A percentile compares a stretch with the other conserved stretches of the same genome.
Evolutionary conservation across 2,797 vertebrate species (phyloP).

Genomic region (Manis crassicaudata): DNA sequence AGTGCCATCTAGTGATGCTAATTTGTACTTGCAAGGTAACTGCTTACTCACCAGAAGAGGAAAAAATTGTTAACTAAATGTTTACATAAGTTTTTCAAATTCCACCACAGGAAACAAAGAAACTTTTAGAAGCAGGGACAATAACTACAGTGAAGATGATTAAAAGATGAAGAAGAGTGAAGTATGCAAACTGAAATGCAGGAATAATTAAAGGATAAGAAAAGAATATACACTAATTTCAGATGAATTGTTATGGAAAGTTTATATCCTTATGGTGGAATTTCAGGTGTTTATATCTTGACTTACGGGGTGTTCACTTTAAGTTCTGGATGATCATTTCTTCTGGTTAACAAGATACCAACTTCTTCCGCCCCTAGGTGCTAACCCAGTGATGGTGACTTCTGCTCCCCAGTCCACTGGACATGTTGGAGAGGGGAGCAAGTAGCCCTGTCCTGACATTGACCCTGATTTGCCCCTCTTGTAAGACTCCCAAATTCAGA

Average conservation of each 20-base stretch:
- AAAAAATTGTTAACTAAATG: background rate
- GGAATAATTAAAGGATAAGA: background rate
- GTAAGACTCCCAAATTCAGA: conserved; percentile 22
- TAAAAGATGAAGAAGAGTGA: conserved; percentile 27
- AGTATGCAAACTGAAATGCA: conserved; percentile 48
- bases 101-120: conserved; percentile 11
- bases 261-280: background rate
- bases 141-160: background rate
- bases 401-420: background rate
- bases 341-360: conserved; percentile 47
- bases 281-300: background rate
- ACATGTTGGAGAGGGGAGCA: background rate
- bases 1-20: conserved; percentile 35
- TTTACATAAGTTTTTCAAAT: conserved; percentile 36
- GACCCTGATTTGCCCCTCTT: conserved; percentile 13
- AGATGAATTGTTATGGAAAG: background rate
- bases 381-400: conserved; percentile 41
- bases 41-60: background rate
- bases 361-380: conserved; percentile 78
- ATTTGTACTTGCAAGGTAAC: background rate
- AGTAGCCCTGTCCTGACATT: background rate
- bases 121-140: background rate
- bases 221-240: background rate
- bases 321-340: background rate
- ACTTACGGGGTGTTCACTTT: background rate